These are phyloP conservation scores for Deilephila elpenor DNA, from an alignment of 2,888 invertebrate species.

Conservation along the genomic window DNA sequence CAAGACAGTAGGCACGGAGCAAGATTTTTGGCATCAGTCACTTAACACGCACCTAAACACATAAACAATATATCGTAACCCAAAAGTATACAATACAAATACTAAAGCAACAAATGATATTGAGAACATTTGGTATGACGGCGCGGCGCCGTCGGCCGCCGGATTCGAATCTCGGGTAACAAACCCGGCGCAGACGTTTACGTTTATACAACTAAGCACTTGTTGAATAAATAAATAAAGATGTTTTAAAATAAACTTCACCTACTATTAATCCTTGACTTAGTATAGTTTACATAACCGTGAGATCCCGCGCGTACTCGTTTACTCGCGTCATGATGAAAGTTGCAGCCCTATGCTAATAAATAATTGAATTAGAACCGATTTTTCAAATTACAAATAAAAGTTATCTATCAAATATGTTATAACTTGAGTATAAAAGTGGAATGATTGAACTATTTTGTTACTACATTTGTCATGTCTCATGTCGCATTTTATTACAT, in stretches of 20 bases:
- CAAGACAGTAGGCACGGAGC: too few species aligned
- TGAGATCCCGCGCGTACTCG: constrained; percentile 54
- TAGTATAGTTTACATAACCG: constrained; percentile 73
- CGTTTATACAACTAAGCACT: constrained; percentile 80
- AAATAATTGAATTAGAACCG: background rate
- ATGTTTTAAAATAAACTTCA: constrained; percentile 76
- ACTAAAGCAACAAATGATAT: constrained; percentile 45
- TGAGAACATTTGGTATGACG: constrained; percentile 57
- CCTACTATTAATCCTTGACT: constrained; percentile 74
- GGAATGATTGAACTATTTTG: too few species aligned
- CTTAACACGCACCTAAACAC: too few species aligned
- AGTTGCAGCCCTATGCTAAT: background rate
- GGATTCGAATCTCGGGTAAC: constrained; percentile 59
- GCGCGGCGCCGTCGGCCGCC: constrained; percentile 51
- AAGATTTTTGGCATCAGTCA: too few species aligned
- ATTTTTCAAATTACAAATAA: background rate
- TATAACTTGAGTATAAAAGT: too few species aligned
- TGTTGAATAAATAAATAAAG: constrained; percentile 81
- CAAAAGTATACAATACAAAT: background rate
- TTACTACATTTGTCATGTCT: too few species aligned
- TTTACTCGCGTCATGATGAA: background rate
- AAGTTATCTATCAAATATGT: too few species aligned
- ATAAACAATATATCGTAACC: background rate
- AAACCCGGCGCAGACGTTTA: constrained; percentile 64
- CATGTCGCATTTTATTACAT: too few species aligned